These are phyloP conservation scores for Catonia carolina DNA, from an alignment of 2,888 invertebrate genomes.

Conservation along the genomic window DNA sequence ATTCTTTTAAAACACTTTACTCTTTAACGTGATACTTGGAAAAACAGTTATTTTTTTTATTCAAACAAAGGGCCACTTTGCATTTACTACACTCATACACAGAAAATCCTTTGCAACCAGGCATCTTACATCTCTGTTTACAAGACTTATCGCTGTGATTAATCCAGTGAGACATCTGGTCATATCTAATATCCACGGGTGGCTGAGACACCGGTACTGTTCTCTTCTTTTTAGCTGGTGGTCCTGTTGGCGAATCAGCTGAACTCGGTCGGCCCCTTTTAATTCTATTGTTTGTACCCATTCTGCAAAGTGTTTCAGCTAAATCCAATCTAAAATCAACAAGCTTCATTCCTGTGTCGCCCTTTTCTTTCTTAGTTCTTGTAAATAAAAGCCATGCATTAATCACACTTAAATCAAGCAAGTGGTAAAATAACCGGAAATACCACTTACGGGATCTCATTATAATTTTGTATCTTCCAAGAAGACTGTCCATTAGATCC, in stretches of 20 bases:
- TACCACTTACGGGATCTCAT: constrained; percentile 40
- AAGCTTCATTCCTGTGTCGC: constrained; percentile 3
- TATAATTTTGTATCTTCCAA: constrained; percentile 30
- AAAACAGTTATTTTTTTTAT: too few relatives aligned
- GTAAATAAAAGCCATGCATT: constrained; percentile 34
- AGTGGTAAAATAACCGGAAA: constrained; percentile 39
- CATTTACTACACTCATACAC: too few relatives aligned
- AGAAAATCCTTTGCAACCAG: too few relatives aligned
- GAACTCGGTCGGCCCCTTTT: constrained; percentile 10
- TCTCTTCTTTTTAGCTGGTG: constrained; percentile 8
- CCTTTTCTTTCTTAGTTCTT: constrained; percentile 12
- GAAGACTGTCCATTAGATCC: constrained; percentile 39
- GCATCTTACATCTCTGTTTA: too few relatives aligned
- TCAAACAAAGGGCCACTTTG: too few relatives aligned
- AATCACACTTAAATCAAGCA: constrained; percentile 35
- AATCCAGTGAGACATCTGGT: too few relatives aligned
- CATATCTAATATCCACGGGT: too few relatives aligned
- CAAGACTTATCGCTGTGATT: too few relatives aligned
- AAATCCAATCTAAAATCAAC: constrained; percentile 7
- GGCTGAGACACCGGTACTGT: too few relatives aligned
- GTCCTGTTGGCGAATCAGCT: constrained; percentile 5
- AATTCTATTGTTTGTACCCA: constrained; percentile 6
- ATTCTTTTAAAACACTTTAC: too few relatives aligned
- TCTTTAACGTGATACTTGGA: too few relatives aligned
- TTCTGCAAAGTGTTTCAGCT: constrained; percentile 6